A percentile compares a stretch with the other conserved stretches of the same genome.
These are phyloP conservation scores for Saccostrea glomerata DNA, from an alignment of 1,140 invertebrate genomes.

Conservation along the genomic window DNA sequence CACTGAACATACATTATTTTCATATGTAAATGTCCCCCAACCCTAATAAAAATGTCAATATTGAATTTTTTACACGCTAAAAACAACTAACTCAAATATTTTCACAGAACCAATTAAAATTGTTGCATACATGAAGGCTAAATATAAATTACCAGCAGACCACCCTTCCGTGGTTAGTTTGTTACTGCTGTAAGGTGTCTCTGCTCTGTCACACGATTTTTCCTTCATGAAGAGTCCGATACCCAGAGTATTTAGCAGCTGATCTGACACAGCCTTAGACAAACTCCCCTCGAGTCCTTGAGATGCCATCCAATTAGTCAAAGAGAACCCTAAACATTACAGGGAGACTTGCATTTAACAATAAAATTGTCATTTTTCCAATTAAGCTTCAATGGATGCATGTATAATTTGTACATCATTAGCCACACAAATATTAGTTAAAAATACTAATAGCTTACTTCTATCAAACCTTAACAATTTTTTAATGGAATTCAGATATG, in stretches of 20 bases:
- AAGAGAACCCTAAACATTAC: not conserved
- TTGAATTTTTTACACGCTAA: no score
- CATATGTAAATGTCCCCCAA: no score
- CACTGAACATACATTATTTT: no score
- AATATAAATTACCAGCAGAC: conserved; percentile 11
- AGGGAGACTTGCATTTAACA: not conserved
- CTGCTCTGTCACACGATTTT: conserved; percentile 15
- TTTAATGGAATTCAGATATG: no score
- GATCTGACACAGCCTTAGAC: conserved; percentile 14
- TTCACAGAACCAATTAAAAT: no score
- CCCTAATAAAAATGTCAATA: no score
- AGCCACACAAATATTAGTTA: no score
- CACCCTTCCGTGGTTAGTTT: conserved; percentile 22
- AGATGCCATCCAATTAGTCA: conserved; percentile 9
- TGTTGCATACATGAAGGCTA: not conserved
- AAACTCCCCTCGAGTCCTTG: not conserved
- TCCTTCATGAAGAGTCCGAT: conserved; percentile 20
- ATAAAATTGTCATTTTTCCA: no score
- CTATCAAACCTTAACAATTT: no score
- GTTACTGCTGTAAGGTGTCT: conserved; percentile 11
- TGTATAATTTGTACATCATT: not conserved
- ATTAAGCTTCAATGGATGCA: not conserved
- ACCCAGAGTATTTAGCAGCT: conserved; percentile 1
- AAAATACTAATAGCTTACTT: no score
- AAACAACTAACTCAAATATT: no score